Base-by-base conservation (phyloP, 1,140 invertebrate genomes). In the Heliothis subflexa region DNA sequence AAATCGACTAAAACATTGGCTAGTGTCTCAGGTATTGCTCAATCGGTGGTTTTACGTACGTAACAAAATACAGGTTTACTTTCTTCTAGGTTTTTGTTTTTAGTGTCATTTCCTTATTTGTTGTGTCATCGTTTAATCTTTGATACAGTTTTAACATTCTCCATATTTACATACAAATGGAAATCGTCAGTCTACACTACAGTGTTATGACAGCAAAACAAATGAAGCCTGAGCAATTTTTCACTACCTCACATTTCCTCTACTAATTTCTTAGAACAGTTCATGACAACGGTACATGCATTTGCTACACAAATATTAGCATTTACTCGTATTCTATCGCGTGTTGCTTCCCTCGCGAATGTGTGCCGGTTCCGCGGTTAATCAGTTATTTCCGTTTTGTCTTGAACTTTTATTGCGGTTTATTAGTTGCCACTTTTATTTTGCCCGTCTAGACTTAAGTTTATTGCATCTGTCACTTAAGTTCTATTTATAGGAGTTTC, bases 311-410 rank as follows among this genome's bases (percentile, higher is more conserved):
- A 74, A 61, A 61, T 72, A 74, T 57, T 74, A 47, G 49, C 45
- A 74, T 59, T 21, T 47, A 49, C 45, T 59, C 71, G 28, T 61
- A 47, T 61, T 61, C 21, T 25, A 62, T 74, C 72, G 72, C 72
- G 72, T 74, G 55, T 66, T 3, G 62, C 62, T 66, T 66, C 40
- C 62, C 40, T 66, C 62, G 40, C 21, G 16, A 64, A 64, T 62
- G 61, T 64, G 33, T 45, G 40, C 40, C 16, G 40, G 70, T 72
- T 57, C 70, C 54, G 33, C 52, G 16, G 54, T 72, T 72, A 72
- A 72, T 72, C 70, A 72, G 70, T 72, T 72, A 33, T 72, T 55
- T 72, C 70, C 70, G 70, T 72, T 72, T 72, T 14, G 1, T 45
- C 52, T 57, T 72, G 70, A 72, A 28, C 54, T 72, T 72, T 72